Evolutionary conservation across 2,888 invertebrate species (phyloP).

Genomic region (Melinopterus prodromus): DNA sequence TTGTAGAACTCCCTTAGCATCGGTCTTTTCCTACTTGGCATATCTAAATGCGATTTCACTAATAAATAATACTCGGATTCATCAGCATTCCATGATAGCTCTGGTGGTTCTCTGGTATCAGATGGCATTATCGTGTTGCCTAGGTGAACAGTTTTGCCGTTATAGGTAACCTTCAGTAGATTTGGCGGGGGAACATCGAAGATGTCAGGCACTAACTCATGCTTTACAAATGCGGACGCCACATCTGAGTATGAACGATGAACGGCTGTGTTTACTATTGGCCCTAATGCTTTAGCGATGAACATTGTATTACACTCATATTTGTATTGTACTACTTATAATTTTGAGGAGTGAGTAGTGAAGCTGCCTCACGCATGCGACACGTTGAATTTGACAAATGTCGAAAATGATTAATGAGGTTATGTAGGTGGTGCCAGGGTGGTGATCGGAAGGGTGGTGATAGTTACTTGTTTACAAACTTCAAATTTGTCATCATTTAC

Average conservation of each 20-base stretch:
- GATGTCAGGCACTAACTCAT: conserved; percentile 33
- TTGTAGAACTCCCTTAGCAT: conserved; percentile 77
- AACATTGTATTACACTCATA: not conserved
- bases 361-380: not conserved
- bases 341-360: not conserved
- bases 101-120: conserved; percentile 34
- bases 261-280: not conserved
- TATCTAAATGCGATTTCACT: conserved; percentile 72
- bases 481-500: too few relatives aligned
- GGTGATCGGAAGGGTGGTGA: too few relatives aligned
- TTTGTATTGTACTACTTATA: not conserved
- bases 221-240: not conserved
- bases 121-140: conserved; percentile 35
- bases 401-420: too few relatives aligned
- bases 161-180: conserved; percentile 28
- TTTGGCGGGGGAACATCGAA: conserved; percentile 20
- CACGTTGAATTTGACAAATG: not conserved
- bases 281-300: not conserved
- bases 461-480: too few relatives aligned
- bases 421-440: too few relatives aligned
- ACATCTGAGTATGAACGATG: not conserved
- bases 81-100: conserved; percentile 27
- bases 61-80: conserved; percentile 42
- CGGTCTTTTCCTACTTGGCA: conserved; percentile 72
- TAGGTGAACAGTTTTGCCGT: conserved; percentile 21